Percentiles rank a stretch among this genome's conserved stretches.
These are phyloP conservation scores for Lagopus leucura DNA, from an alignment of 2,113 vertebrate species.

Conservation along the genomic window DNA sequence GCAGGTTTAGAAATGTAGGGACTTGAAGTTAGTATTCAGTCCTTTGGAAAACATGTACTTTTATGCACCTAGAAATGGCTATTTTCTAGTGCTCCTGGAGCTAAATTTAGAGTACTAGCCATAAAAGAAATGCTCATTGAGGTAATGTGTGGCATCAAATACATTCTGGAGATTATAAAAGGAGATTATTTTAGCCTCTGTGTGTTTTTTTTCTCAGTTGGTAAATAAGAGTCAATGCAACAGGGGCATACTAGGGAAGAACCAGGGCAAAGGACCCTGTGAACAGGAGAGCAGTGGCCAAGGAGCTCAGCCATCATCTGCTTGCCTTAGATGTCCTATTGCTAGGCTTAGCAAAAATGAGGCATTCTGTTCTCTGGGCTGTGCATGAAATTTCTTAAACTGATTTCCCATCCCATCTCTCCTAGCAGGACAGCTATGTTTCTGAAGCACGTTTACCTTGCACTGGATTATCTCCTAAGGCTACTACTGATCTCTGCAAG, in stretches of 20 bases:
- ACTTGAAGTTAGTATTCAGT: not conserved
- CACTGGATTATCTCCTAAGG: not conserved
- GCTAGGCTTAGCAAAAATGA: not conserved
- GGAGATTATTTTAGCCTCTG: not conserved
- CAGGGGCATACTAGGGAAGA: not conserved
- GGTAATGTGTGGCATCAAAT: not conserved
- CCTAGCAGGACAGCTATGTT: not conserved
- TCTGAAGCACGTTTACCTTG: not conserved
- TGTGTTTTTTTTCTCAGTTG: not conserved
- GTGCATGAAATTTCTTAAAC: not conserved
- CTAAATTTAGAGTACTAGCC: not conserved
- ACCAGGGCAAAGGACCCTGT: not conserved
- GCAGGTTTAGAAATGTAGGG: not conserved
- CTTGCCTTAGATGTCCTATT: not conserved
- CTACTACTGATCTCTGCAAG: not conserved
- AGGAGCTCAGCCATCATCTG: not conserved
- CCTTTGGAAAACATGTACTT: not conserved
- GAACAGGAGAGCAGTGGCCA: not conserved
- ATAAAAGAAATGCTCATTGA: not conserved
- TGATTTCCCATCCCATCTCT: not conserved
- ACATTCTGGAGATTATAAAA: not conserved
- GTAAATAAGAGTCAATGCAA: rapidly evolving
- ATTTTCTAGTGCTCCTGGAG: not conserved
- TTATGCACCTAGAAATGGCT: not conserved
- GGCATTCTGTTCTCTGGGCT: not conserved